These are phyloP conservation scores for Vimba vimba DNA, from an alignment of 2,113 vertebrate genomes.

Conservation along the genomic window DNA sequence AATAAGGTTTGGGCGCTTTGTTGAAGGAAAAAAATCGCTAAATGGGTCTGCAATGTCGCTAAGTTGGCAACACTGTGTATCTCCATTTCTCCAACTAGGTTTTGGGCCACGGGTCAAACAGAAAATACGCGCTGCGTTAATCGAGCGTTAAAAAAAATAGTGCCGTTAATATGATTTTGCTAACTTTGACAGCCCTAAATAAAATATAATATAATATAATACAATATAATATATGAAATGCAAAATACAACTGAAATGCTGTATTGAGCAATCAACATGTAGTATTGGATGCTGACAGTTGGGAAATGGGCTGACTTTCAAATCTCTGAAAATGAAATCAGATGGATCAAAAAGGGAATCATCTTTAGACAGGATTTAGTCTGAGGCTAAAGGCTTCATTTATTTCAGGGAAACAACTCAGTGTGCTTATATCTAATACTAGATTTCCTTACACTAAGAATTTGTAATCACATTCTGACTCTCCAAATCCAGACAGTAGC, in stretches of 20 bases:
- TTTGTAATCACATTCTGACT: background rate
- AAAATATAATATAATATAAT: background rate
- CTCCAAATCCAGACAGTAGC: background rate
- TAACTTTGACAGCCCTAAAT: no score
- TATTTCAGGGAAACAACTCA: background rate
- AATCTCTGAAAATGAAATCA: conserved; percentile 15
- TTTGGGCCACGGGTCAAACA: no score
- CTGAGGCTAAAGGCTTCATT: conserved; percentile 11
- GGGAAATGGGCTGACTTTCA: background rate
- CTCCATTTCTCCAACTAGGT: no score
- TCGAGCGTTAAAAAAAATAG: no score
- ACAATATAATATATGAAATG: background rate
- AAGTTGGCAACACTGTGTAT: no score
- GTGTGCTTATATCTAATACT: background rate
- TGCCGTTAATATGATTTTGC: no score
- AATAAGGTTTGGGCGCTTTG: no score
- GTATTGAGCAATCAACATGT: background rate
- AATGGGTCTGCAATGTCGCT: no score
- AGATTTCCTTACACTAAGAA: background rate
- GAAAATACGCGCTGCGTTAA: no score
- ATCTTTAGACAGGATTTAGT: conserved; percentile 13
- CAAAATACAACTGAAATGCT: background rate
- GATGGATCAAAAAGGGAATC: conserved; percentile 16
- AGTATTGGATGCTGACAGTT: background rate
- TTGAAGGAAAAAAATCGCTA: no score